Evolutionary conservation across 2,113 vertebrate species (phyloP).

Genomic region (Mobula birostris): DNA sequence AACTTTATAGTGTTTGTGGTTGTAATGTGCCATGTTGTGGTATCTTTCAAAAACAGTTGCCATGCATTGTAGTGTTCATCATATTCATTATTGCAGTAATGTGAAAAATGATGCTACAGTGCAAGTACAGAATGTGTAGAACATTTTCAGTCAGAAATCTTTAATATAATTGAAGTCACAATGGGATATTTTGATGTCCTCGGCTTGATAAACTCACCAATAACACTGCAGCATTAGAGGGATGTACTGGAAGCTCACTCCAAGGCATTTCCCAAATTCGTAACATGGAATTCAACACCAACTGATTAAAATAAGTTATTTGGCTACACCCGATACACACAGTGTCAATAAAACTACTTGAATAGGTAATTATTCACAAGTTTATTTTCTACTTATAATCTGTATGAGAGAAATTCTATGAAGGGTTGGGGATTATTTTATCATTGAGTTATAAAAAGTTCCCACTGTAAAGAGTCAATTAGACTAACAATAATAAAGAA

Average conservation of each 20-base stretch:
- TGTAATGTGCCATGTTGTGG: not conserved
- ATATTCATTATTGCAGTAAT: not conserved
- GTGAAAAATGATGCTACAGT: too few relatives aligned
- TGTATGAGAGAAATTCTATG: not conserved
- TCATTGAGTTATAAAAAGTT: not conserved
- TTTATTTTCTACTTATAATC: not conserved
- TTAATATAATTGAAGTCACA: not conserved
- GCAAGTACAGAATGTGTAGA: too few relatives aligned
- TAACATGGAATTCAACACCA: not conserved
- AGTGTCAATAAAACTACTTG: not conserved
- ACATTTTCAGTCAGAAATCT: not conserved
- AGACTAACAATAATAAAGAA: not conserved
- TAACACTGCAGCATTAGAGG: not conserved
- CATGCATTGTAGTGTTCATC: not conserved
- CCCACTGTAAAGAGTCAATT: not conserved
- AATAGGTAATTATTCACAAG: not conserved
- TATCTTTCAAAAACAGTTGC: not conserved
- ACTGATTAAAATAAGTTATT: not conserved
- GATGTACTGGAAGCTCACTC: not conserved
- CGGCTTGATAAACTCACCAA: not conserved
- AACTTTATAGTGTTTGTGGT: not conserved
- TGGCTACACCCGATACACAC: not conserved
- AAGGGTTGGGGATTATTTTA: not conserved
- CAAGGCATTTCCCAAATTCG: not conserved
- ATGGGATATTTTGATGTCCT: not conserved